A percentile compares a stretch with the other conserved stretches of the same genome.
Evolutionary conservation across 2,113 vertebrate genomes (phyloP).

Genomic region (Ancistrus triradiatus): DNA sequence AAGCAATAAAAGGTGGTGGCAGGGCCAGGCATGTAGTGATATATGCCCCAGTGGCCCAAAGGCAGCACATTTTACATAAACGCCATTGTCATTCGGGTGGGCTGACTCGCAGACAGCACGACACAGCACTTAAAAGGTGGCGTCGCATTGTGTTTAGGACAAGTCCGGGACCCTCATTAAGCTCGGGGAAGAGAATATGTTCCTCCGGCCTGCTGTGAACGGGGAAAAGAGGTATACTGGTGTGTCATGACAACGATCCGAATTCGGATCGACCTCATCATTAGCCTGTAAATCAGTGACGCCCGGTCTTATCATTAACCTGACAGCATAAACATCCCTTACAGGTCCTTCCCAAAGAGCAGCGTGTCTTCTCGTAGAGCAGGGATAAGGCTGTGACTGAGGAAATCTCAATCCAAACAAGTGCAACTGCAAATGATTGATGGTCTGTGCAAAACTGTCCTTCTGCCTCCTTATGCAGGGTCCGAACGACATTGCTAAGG

Average conservation of each 20-base stretch:
- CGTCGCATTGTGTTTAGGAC: slow-evolving; percentile 30
- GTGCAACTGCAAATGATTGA: too few species aligned
- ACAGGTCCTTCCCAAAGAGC: not conserved
- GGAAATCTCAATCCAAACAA: too few species aligned
- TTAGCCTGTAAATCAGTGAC: not conserved
- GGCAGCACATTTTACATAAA: slow-evolving; percentile 70
- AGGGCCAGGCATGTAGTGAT: slow-evolving; percentile 59
- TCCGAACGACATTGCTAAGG: too few species aligned
- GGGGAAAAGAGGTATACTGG: not conserved
- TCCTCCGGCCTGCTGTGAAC: not conserved
- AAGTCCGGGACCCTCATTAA: slow-evolving; percentile 21
- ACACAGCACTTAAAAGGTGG: slow-evolving; percentile 35
- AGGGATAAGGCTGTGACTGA: too few species aligned
- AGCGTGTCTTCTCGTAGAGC: too few species aligned
- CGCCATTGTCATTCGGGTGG: slow-evolving; percentile 74
- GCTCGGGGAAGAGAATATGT: slow-evolving; percentile 1
- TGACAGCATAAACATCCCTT: slow-evolving; percentile 6
- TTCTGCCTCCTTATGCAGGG: too few species aligned
- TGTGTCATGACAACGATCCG: not conserved
- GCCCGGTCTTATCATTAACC: not conserved
- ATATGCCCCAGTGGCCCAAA: slow-evolving; percentile 64
- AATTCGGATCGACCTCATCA: not conserved
- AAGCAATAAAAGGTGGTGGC: slow-evolving; percentile 68
- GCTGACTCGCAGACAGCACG: slow-evolving; percentile 55
- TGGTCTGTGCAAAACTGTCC: too few species aligned